Evolutionary conservation across 2,888 invertebrate genomes (phyloP).

Genomic region (Cetonia aurata): DNA sequence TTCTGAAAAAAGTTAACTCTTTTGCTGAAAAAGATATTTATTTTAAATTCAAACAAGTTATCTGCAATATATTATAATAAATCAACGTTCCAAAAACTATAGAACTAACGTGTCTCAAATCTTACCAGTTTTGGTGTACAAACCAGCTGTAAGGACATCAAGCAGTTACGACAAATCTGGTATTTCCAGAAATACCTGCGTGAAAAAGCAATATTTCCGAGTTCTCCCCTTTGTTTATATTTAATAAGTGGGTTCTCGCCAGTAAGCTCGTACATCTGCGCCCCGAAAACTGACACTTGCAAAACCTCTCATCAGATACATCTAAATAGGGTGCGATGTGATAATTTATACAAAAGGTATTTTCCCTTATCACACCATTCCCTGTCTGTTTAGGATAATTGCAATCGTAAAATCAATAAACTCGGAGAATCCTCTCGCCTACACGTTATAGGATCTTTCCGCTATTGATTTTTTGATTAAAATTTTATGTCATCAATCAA

Average conservation of each 20-base stretch:
- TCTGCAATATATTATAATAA: background rate
- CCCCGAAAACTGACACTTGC: slow-evolving; percentile 40
- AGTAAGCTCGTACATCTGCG: slow-evolving; percentile 23
- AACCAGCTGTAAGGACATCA: background rate
- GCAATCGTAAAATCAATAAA: slow-evolving; percentile 35
- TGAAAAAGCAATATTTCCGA: slow-evolving; percentile 24
- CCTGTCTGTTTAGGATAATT: slow-evolving; percentile 39
- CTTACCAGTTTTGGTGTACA: background rate
- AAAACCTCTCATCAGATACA: slow-evolving; percentile 42
- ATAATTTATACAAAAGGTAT: slow-evolving; percentile 45
- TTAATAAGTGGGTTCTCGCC: slow-evolving; percentile 34
- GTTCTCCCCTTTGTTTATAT: slow-evolving; percentile 37
- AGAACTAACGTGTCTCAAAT: background rate
- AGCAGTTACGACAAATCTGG: too few relatives aligned
- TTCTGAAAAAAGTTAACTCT: too few relatives aligned
- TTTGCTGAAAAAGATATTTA: too few relatives aligned
- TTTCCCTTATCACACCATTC: slow-evolving; percentile 41
- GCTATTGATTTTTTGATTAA: slow-evolving; percentile 35
- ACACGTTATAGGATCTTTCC: slow-evolving; percentile 9
- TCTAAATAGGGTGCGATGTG: slow-evolving; percentile 39
- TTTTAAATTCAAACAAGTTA: too few relatives aligned
- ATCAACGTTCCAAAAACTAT: background rate
- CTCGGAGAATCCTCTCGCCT: slow-evolving; percentile 8
- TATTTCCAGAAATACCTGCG: slow-evolving; percentile 14
- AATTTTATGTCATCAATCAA: slow-evolving; percentile 35